phyloP scores from a whole-genome alignment of 2,113 vertebrate genomes.

The Astur gentilis region DNA sequence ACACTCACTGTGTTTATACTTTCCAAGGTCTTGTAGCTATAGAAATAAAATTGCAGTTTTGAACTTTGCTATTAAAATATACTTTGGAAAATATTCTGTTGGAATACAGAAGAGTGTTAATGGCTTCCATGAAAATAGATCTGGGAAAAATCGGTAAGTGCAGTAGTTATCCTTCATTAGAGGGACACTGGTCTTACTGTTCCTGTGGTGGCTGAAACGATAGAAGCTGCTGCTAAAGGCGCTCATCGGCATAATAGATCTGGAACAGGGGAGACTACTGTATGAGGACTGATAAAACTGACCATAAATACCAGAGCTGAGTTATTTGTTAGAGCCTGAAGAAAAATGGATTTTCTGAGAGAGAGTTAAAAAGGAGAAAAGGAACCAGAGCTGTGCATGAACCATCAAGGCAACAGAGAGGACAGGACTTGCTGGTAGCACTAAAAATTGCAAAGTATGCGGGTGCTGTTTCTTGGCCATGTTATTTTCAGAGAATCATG shows the following conservation, averaged over 20 bases:
- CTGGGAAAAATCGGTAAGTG: background rate
- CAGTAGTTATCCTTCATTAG: background rate
- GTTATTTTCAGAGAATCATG: background rate
- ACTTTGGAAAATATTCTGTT: background rate
- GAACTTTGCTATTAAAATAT: conserved; percentile 8
- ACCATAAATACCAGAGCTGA: background rate
- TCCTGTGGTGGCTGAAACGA: background rate
- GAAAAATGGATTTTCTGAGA: background rate
- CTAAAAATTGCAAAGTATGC: no score
- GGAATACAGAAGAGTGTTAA: background rate
- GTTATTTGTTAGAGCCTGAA: background rate
- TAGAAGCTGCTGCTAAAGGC: background rate
- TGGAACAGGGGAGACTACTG: background rate
- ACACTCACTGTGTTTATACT: conserved; percentile 2
- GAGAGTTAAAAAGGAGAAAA: background rate
- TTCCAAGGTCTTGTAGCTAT: conserved; percentile 36
- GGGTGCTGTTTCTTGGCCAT: background rate
- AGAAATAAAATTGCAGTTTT: conserved; percentile 41
- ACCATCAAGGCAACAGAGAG: background rate
- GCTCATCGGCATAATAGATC: background rate
- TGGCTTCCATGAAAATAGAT: background rate
- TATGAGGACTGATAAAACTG: background rate
- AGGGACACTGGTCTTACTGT: background rate
- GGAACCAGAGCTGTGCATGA: background rate
- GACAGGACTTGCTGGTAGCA: background rate